Base-by-base conservation (phyloP, 2,888 invertebrate genomes). In the Dryococelus australis region DNA sequence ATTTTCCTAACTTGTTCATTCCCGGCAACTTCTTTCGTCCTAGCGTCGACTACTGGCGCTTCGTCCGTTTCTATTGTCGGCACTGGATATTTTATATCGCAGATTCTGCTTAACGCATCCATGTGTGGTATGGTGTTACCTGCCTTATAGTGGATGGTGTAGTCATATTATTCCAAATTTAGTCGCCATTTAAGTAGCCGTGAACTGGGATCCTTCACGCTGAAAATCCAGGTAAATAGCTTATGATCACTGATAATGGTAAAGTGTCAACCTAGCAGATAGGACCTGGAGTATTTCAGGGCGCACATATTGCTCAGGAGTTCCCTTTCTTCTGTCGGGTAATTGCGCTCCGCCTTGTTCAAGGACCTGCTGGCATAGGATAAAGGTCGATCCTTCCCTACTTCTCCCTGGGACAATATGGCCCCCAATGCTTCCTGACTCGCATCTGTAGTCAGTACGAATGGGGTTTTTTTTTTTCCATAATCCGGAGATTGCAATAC, bases 311-410 rank as follows among this genome's bases (percentile, higher is more conserved):
- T 91, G 0, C 91, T 91, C 85, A 92, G 86, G 2, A 92, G 87
- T 90, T 92, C 92, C 84, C 90, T n/a, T n/a, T n/a, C 90, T 89
- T 93, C 92, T 0, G 91, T 91, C 1, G 89, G 89, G 87, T 92
- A 92, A 85, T 92, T 92, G 9, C 43, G 65, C 90, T 92, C 91
- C 0, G 90, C 89, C 87, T 90, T 89, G 87, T 91, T 92, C 26
- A 91, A 87, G 0, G 91, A 91, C 88, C 92, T 86, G 43, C 90
- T 90, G 6, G 91, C 91, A 88, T 91, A 92, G 24, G 92, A 91
- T 3, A 92, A 90, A 0, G 91, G 92, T 27, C 90, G 87, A 87
- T 92, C 91, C 84, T 90, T 89, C 51, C 89, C 88, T 87, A 90
- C 80, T 88, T 88, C 8, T 47, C 89, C 89, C 89, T 92, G 92